Evolutionary conservation across 1,140 invertebrate genomes (phyloP).

Genomic region (Drosophila trapezifrons): DNA sequence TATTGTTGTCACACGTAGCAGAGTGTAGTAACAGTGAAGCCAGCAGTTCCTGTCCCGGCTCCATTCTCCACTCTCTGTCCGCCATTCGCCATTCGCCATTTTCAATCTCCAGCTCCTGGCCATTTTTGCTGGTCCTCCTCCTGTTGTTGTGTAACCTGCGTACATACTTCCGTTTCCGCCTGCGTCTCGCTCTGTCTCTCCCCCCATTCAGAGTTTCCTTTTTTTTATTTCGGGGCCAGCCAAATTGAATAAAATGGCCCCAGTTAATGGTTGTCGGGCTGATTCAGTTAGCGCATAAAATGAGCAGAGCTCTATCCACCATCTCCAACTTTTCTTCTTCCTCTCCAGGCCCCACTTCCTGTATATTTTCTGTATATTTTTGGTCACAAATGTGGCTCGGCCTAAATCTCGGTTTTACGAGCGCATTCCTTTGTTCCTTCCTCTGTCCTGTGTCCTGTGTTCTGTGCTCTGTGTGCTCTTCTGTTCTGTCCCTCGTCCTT

Average conservation of each 20-base stretch:
- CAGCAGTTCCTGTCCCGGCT: slow-evolving; percentile 42
- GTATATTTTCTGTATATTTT: slow-evolving; percentile 49
- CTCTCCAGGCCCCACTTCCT: slow-evolving; percentile 33
- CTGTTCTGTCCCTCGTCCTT: slow-evolving; percentile 28
- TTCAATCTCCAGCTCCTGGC: slow-evolving; percentile 25
- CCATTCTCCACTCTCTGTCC: slow-evolving; percentile 5
- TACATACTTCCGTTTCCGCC: slow-evolving; percentile 78
- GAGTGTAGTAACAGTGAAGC: slow-evolving; percentile 43
- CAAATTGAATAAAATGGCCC: slow-evolving; percentile 81
- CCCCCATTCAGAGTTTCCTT: slow-evolving; percentile 18
- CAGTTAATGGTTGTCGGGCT: slow-evolving; percentile 82
- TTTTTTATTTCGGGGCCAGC: slow-evolving; percentile 45
- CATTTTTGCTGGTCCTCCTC: slow-evolving; percentile 12
- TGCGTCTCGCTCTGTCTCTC: slow-evolving; percentile 14
- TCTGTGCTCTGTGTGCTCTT: neutral
- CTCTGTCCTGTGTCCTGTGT: slow-evolving; percentile 19
- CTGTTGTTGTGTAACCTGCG: slow-evolving; percentile 74
- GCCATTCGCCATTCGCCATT: slow-evolving; percentile 17
- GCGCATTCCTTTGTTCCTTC: slow-evolving; percentile 65
- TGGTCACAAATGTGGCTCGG: slow-evolving; percentile 81
- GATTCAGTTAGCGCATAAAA: slow-evolving; percentile 82
- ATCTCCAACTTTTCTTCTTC: slow-evolving; percentile 21
- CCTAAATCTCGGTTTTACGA: slow-evolving; percentile 82
- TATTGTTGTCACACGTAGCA: slow-evolving; percentile 81
- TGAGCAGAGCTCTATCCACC: slow-evolving; percentile 67